Conservation (phyloP, 1,140 invertebrate species). For the Panagrolaimus sp. region DNA sequence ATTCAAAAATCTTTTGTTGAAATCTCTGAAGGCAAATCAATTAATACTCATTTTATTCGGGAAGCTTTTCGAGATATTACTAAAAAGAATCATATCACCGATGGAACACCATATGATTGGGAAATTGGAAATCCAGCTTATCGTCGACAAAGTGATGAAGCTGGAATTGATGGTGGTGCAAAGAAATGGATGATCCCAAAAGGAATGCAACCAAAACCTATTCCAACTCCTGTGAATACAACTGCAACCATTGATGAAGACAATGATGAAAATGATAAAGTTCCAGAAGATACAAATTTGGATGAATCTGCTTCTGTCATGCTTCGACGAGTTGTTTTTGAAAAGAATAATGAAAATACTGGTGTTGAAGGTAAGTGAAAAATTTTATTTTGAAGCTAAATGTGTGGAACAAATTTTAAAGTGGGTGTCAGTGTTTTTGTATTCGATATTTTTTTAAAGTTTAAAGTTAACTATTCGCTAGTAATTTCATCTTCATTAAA, state of each 20-base stretch:
- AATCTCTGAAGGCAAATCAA: not conserved
- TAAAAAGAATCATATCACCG: not conserved
- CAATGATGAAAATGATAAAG: not conserved
- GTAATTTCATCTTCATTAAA: no score
- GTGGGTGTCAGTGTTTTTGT: no score
- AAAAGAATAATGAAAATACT: not conserved
- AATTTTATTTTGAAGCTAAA: not conserved
- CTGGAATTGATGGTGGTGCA: not conserved
- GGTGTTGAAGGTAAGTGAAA: not conserved
- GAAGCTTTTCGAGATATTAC: not conserved
- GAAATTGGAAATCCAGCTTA: not conserved
- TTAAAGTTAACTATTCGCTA: no score
- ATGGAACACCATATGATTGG: not conserved
- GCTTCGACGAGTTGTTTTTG: not conserved
- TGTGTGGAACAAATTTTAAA: no score
- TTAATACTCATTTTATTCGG: not conserved
- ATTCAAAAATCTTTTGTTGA: constrained; percentile 6
- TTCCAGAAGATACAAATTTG: not conserved
- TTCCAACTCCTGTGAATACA: not conserved
- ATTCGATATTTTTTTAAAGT: no score
- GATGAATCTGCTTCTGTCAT: not conserved
- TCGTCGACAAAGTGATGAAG: not conserved
- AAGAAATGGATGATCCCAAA: not conserved
- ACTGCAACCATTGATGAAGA: not conserved
- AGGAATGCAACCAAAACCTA: not conserved